phyloP scores from a whole-genome alignment of 2,113 vertebrate genomes.

The Anhinga rufa region DNA sequence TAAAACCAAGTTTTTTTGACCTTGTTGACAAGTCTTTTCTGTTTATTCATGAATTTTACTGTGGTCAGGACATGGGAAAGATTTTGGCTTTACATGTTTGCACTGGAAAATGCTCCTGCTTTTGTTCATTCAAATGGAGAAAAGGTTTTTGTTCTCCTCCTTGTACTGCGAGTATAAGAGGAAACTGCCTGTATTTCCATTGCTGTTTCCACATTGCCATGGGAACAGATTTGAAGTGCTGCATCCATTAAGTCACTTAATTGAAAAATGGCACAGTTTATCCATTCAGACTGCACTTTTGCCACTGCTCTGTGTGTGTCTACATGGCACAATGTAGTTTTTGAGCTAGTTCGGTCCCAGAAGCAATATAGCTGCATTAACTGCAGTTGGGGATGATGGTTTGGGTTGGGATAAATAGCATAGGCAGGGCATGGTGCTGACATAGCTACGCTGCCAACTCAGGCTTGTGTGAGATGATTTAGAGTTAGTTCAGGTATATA shows the following conservation, averaged over 20 bases:
- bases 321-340: background rate
- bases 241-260: slow-evolving; percentile 52
- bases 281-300: background rate
- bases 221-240: slow-evolving; percentile 58
- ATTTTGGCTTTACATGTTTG: slow-evolving; percentile 58
- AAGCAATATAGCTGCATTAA: background rate
- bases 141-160: slow-evolving; percentile 54
- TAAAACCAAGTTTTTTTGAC: slow-evolving; percentile 47
- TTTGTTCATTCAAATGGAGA: slow-evolving; percentile 61
- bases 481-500: background rate
- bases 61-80: slow-evolving; percentile 57
- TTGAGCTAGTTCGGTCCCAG: background rate
- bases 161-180: background rate
- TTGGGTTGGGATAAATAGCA: background rate
- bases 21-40: slow-evolving; percentile 41
- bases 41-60: slow-evolving; percentile 63
- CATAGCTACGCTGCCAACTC: background rate
- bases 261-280: slow-evolving; percentile 35
- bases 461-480: background rate
- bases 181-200: slow-evolving; percentile 21
- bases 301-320: background rate
- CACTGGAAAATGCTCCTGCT: slow-evolving; percentile 42
- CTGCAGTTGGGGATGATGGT: background rate
- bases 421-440: background rate
- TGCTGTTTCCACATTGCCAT: slow-evolving; percentile 50